Conservation (phyloP, 2,113 vertebrate genomes). For the Canis aureus region DNA sequence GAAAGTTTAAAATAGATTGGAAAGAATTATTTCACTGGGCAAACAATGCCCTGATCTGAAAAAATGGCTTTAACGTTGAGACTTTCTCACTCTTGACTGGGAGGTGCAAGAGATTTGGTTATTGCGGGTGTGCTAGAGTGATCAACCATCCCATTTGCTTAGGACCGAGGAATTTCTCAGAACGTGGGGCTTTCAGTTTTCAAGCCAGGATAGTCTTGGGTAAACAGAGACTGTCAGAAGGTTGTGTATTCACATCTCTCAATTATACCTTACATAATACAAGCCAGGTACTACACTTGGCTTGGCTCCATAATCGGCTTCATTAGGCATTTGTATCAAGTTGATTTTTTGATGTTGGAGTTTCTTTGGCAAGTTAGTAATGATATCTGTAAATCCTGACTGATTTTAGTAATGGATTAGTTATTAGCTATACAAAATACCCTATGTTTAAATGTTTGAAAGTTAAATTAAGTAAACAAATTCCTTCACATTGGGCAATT, state of each 20-base stretch:
- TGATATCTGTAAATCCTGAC: constrained; percentile 33
- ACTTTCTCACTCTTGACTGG: neutral
- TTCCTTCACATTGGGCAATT: neutral
- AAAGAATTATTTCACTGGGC: neutral
- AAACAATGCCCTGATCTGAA: constrained; percentile 5
- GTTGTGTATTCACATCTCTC: constrained; percentile 9
- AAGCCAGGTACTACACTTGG: neutral
- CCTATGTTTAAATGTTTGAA: constrained; percentile 17
- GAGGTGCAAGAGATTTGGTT: neutral
- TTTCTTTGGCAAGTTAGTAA: constrained; percentile 55
- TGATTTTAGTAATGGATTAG: constrained; percentile 42
- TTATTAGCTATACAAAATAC: constrained; percentile 42
- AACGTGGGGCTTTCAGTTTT: neutral
- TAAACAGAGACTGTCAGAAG: neutral
- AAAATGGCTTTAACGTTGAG: neutral
- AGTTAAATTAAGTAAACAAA: constrained; percentile 48
- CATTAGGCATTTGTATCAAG: neutral
- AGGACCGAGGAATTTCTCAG: neutral
- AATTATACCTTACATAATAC: neutral
- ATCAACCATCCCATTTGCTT: neutral
- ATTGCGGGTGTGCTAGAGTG: neutral
- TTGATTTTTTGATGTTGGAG: neutral
- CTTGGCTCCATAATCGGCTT: constrained; percentile 1
- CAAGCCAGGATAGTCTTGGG: neutral
- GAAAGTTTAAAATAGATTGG: constrained; percentile 42